Evolutionary conservation across 2,888 invertebrate genomes (phyloP).

Genomic region (Uropetala carovei): DNA sequence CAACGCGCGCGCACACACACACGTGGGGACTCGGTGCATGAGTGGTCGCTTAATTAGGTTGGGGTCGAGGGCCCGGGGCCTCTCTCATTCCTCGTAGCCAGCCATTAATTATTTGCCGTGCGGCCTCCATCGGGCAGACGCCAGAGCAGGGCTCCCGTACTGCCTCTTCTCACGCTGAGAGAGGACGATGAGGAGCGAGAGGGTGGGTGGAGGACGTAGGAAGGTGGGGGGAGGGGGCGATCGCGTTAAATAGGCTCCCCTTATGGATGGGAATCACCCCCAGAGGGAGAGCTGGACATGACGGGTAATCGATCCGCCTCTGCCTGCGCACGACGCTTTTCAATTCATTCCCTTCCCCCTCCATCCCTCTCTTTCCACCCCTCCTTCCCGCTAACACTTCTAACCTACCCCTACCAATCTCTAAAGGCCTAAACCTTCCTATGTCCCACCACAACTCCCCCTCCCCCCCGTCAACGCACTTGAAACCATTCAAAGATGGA

Average conservation of each 20-base stretch:
- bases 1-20: background rate
- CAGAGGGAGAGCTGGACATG: slow-evolving; percentile 37
- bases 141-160: background rate
- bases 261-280: slow-evolving; percentile 42
- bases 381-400: background rate
- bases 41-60: slow-evolving; percentile 54
- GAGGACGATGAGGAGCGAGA: background rate
- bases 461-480: background rate
- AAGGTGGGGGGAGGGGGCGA: background rate
- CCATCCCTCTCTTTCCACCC: background rate
- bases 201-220: background rate
- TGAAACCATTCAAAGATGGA: background rate
- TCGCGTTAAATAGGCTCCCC: slow-evolving; percentile 40
- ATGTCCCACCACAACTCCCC: background rate
- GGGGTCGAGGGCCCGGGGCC: slow-evolving; percentile 33
- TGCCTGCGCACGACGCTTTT: slow-evolving; percentile 29
- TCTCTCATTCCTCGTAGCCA: slow-evolving; percentile 35
- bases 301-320: slow-evolving; percentile 42
- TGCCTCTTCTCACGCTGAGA: background rate
- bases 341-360: slow-evolving; percentile 10
- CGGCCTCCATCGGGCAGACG: slow-evolving; percentile 31
- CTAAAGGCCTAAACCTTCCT: background rate
- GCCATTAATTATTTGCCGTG: slow-evolving; percentile 42
- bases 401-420: background rate
- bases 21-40: slow-evolving; percentile 5